These are phyloP conservation scores for Calephelis nemesis DNA, from an alignment of 1,140 invertebrate genomes.

Conservation along the genomic window DNA sequence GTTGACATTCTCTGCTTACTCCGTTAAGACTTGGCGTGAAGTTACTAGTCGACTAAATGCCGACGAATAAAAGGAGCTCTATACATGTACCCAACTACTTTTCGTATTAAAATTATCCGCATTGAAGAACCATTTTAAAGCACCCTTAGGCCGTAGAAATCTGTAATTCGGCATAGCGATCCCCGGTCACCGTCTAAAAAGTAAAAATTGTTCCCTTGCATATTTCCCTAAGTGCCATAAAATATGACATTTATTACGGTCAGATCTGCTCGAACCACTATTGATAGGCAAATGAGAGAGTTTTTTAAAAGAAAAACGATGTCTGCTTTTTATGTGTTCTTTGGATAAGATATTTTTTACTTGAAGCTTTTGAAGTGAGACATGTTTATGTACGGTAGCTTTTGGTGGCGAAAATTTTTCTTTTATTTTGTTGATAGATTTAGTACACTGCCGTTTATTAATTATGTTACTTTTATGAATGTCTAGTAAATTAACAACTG, in stretches of 20 bases:
- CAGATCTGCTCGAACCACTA: constrained; percentile 77
- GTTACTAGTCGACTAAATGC: no score
- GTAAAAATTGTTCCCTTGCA: constrained; percentile 77
- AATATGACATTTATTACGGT: constrained; percentile 79
- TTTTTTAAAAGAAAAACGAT: constrained; percentile 79
- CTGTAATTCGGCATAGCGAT: constrained; percentile 63
- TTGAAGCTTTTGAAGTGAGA: constrained; percentile 49
- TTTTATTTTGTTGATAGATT: no score
- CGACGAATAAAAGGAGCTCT: background rate
- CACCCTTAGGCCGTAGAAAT: constrained; percentile 56
- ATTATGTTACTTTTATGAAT: no score
- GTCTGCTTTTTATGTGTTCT: constrained; percentile 79
- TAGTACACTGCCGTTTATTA: no score
- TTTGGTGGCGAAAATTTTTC: no score
- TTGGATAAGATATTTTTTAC: constrained; percentile 70
- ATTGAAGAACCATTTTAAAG: constrained; percentile 52
- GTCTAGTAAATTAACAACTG: no score
- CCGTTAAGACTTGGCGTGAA: no score
- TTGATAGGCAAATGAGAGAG: constrained; percentile 79
- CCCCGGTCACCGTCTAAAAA: constrained; percentile 70
- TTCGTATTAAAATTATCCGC: constrained; percentile 22
- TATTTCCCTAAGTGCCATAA: constrained; percentile 77
- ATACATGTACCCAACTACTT: background rate
- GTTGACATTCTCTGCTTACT: no score
- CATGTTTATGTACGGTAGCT: background rate